A percentile compares a stretch with the other conserved stretches of the same genome.
Conservation (phyloP, 2,113 vertebrate species). For the Egretta garzetta region DNA sequence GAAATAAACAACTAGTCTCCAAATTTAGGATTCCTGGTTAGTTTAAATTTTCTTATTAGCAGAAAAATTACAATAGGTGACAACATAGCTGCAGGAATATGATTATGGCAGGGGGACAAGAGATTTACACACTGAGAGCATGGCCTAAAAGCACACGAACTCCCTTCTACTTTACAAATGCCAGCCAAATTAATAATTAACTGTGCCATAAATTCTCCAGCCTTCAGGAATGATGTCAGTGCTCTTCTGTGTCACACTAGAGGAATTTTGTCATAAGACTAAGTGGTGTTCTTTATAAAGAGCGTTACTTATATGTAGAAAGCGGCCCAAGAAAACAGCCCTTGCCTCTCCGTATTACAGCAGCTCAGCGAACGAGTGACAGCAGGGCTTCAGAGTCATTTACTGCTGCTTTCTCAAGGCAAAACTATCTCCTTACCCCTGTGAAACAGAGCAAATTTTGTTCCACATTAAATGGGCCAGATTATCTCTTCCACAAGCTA, state of each 20-base stretch:
- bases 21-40: conserved; percentile 77
- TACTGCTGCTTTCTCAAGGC: conserved; percentile 58
- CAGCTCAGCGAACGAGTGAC: background rate
- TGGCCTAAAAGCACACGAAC: conserved; percentile 53
- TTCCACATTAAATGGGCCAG: conserved; percentile 50
- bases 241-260: conserved; percentile 1
- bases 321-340: conserved; percentile 14
- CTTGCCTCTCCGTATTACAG: conserved; percentile 35
- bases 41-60: conserved; percentile 80
- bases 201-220: conserved; percentile 35
- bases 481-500: conserved; percentile 58
- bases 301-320: background rate
- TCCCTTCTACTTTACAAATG: conserved; percentile 67
- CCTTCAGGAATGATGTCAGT: conserved; percentile 34
- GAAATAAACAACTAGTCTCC: conserved; percentile 78
- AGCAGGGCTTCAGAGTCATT: conserved; percentile 60
- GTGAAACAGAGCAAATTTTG: conserved; percentile 49
- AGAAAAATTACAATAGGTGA: conserved; percentile 77
- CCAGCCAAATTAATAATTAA: conserved; percentile 75
- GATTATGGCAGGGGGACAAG: conserved; percentile 50
- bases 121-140: conserved; percentile 60
- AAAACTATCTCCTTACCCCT: conserved; percentile 13
- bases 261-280: conserved; percentile 43
- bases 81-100: conserved; percentile 68
- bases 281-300: conserved; percentile 46